Evolutionary conservation across 2,797 vertebrate species (phyloP).

Genomic region (Anguilla pacifica): DNA sequence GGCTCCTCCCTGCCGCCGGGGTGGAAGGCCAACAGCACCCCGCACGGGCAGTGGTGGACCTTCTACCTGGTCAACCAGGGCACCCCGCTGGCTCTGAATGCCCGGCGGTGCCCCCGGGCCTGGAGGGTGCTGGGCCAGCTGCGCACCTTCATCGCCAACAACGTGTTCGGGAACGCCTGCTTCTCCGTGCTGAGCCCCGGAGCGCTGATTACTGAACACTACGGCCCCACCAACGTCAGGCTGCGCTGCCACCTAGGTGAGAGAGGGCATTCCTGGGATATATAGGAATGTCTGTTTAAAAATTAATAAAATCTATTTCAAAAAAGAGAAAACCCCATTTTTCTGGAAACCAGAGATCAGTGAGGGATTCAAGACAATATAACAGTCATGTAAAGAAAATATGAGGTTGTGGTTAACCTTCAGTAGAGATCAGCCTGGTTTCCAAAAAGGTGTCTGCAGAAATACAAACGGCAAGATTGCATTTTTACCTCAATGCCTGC

Average conservation of each 20-base stretch:
- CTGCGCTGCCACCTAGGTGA: constrained; percentile 96
- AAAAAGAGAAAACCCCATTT: not conserved
- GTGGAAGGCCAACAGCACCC: constrained; percentile 90
- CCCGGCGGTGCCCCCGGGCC: constrained; percentile 90
- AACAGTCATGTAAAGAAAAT: not conserved
- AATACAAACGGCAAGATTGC: not conserved
- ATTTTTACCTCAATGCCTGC: not conserved
- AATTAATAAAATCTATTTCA: not conserved
- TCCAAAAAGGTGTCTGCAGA: not conserved
- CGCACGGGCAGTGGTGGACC: constrained; percentile 94
- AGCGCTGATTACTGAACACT: constrained; percentile 89
- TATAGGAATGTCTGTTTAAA: too few species aligned
- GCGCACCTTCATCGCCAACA: constrained; percentile 96
- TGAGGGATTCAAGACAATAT: not conserved
- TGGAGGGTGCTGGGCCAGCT: constrained; percentile 94
- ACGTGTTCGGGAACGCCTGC: constrained; percentile 96
- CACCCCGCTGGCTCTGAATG: constrained; percentile 88
- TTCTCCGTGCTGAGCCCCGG: constrained; percentile 93
- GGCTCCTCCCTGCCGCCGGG: constrained; percentile 80
- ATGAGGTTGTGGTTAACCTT: not conserved
- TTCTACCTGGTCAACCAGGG: constrained; percentile 97
- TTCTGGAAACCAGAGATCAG: not conserved
- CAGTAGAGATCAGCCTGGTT: not conserved
- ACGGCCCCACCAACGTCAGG: constrained; percentile 94
- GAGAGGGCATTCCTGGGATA: constrained; percentile 30